Conservation (phyloP, 1,140 invertebrate genomes). For the Formica exsecta region DNA sequence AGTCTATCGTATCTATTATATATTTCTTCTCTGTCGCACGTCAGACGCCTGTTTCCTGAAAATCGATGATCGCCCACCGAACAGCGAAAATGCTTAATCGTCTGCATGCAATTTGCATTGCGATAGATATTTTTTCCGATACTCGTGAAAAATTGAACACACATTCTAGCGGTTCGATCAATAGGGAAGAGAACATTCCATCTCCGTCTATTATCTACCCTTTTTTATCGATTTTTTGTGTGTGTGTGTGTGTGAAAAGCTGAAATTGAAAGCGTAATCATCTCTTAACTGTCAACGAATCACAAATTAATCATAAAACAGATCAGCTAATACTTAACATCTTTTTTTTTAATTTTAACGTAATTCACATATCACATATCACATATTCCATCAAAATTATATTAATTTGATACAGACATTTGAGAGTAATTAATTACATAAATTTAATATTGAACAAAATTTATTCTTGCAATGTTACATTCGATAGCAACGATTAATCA, state of each 20-base stretch:
- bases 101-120: slow-evolving; percentile 28
- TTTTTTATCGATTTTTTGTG: neutral
- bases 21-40: neutral
- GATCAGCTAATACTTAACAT: neutral
- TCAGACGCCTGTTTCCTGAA: neutral
- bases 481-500: neutral
- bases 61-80: slow-evolving; percentile 8
- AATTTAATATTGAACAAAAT: slow-evolving; percentile 6
- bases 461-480: neutral
- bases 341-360: neutral
- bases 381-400: neutral
- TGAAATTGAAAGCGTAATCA: neutral
- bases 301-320: neutral
- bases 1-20: slow-evolving; percentile 36
- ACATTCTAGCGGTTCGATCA: neutral
- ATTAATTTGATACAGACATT: neutral
- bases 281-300: neutral
- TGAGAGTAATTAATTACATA: neutral
- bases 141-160: neutral
- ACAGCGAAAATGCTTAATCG: neutral
- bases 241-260: too few relatives aligned
- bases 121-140: slow-evolving; percentile 16
- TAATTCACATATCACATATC: neutral
- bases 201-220: neutral
- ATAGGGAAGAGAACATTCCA: neutral